Conservation (phyloP, 2,113 vertebrate genomes). For the Amazona guildingii region DNA sequence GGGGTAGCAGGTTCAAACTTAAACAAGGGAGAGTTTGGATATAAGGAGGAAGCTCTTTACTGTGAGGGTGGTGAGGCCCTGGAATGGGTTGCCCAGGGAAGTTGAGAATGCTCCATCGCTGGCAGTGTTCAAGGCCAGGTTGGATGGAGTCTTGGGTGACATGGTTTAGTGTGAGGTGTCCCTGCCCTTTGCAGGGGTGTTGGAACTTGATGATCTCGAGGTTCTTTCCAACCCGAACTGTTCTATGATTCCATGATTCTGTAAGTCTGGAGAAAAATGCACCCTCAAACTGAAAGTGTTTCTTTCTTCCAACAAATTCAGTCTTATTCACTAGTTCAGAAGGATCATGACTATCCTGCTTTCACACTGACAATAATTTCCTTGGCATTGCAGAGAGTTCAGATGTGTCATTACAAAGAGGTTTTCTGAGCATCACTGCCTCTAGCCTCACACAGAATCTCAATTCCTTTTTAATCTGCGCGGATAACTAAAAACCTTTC, state of each 20-base stretch:
- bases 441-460: background rate
- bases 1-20: too few relatives aligned
- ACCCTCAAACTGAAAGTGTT: background rate
- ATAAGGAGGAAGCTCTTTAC: background rate
- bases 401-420: background rate
- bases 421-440: background rate
- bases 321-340: background rate
- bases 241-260: background rate
- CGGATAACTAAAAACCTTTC: slow-evolving; percentile 15
- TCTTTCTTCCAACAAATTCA: background rate
- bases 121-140: background rate
- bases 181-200: background rate
- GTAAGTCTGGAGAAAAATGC: background rate
- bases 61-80: too few relatives aligned
- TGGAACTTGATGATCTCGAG: background rate
- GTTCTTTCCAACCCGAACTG: background rate
- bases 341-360: background rate
- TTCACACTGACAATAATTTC: background rate
- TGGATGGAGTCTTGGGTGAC: accelerated
- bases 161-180: background rate
- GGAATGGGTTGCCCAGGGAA: background rate
- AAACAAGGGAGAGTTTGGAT: background rate
- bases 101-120: background rate
- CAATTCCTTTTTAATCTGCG: slow-evolving; percentile 22
- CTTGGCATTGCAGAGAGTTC: background rate